Evolutionary conservation across 2,888 invertebrate genomes (phyloP).

Genomic region (Athrips mouffetella): DNA sequence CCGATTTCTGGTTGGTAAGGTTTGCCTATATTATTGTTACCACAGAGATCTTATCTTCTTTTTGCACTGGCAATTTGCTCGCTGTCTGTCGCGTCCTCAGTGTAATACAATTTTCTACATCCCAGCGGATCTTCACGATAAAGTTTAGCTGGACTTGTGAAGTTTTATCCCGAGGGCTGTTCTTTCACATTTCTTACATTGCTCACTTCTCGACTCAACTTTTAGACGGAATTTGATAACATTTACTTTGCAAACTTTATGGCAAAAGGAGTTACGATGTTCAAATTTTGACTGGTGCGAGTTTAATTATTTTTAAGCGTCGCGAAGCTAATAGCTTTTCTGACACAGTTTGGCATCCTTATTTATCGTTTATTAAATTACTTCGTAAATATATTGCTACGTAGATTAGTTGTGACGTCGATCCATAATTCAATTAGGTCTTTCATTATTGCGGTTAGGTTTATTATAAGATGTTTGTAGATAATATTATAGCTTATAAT

Average conservation of each 20-base stretch:
- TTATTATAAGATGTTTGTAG: no score
- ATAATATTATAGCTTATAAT: no score
- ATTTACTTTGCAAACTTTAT: neutral
- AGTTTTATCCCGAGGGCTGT: neutral
- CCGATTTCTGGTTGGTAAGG: neutral
- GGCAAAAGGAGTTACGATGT: neutral
- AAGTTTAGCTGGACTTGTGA: constrained; percentile 24
- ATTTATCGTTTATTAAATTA: neutral
- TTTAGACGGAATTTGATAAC: neutral
- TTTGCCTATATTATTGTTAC: constrained; percentile 32
- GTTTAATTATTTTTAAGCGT: neutral
- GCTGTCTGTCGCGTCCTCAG: constrained; percentile 34
- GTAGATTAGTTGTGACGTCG: no score
- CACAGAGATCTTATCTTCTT: constrained; percentile 45
- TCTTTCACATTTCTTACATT: neutral
- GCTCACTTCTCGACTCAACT: neutral
- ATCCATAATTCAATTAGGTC: no score
- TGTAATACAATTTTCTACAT: constrained; percentile 49
- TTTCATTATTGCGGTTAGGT: no score
- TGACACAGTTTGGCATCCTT: no score
- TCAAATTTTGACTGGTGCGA: neutral
- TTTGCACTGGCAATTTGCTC: neutral
- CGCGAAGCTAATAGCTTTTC: no score
- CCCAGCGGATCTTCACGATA: constrained; percentile 16
- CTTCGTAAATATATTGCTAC: neutral